These are phyloP conservation scores for Myripristis jacobus DNA, from an alignment of 2,797 vertebrate species.

Conservation along the genomic window DNA sequence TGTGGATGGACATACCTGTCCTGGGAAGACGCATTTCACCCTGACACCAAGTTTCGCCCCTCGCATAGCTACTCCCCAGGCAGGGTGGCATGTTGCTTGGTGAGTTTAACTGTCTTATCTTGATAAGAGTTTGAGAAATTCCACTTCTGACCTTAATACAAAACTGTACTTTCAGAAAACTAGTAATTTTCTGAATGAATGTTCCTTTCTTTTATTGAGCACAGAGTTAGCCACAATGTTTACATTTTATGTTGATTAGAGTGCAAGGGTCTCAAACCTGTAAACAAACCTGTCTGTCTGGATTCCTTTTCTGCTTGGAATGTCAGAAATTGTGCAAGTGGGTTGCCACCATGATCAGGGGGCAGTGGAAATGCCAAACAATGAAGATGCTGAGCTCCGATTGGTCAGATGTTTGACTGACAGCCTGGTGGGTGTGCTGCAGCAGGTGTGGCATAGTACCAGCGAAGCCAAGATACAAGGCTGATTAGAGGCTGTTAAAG, in stretches of 20 bases:
- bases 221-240: not conserved
- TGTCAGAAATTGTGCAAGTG: constrained; percentile 19
- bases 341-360: not conserved
- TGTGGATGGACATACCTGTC: not conserved
- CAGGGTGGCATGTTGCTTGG: not conserved
- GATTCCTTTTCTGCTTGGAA: constrained; percentile 48
- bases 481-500: constrained; percentile 32
- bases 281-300: constrained; percentile 48
- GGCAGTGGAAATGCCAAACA: not conserved
- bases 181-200: not conserved
- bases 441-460: constrained; percentile 20
- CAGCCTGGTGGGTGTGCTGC: constrained; percentile 14
- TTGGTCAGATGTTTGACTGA: constrained; percentile 44
- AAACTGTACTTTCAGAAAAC: not conserved
- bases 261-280: not conserved
- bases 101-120: not conserved
- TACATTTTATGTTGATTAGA: not conserved
- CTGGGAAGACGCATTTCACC: not conserved
- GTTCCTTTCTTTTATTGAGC: not conserved
- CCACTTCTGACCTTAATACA: not conserved
- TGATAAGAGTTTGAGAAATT: not conserved
- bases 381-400: constrained; percentile 4
- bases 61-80: not conserved
- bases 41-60: not conserved
- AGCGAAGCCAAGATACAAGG: constrained; percentile 38